Conservation (phyloP, 1,140 invertebrate species). For the Bombus balteatus region DNA sequence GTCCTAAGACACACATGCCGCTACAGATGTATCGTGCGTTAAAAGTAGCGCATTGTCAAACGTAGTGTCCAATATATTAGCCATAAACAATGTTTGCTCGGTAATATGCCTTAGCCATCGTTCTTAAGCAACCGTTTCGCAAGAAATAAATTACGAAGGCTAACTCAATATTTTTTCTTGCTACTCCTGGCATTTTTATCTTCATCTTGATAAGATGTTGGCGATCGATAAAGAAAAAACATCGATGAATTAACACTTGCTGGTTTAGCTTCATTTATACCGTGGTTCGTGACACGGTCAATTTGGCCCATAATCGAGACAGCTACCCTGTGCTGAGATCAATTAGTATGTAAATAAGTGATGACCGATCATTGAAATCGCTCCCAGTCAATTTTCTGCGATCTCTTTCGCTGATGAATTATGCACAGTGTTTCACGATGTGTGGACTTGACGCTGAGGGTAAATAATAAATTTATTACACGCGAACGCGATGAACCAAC, state of each 20-base stretch:
- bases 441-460: not conserved
- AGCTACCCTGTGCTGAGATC: constrained; percentile 5
- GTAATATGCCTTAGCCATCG: not conserved
- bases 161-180: not conserved
- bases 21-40: no score
- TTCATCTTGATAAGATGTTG: not conserved
- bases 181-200: not conserved
- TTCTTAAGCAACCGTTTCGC: not conserved
- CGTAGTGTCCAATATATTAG: not conserved
- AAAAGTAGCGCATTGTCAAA: not conserved
- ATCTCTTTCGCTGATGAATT: constrained; percentile 25
- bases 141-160: not conserved
- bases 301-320: not conserved
- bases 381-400: not conserved
- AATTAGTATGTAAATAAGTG: constrained; percentile 31
- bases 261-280: constrained; percentile 1
- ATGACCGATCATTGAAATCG: constrained; percentile 9
- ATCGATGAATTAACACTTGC: constrained; percentile 15
- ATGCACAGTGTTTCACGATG: not conserved
- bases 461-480: constrained; percentile 15
- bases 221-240: not conserved
- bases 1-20: no score
- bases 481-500: not conserved
- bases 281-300: not conserved
- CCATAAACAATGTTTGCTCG: not conserved